Conservation (phyloP, 2,888 invertebrate species). For the Parthenolecanium corni region DNA sequence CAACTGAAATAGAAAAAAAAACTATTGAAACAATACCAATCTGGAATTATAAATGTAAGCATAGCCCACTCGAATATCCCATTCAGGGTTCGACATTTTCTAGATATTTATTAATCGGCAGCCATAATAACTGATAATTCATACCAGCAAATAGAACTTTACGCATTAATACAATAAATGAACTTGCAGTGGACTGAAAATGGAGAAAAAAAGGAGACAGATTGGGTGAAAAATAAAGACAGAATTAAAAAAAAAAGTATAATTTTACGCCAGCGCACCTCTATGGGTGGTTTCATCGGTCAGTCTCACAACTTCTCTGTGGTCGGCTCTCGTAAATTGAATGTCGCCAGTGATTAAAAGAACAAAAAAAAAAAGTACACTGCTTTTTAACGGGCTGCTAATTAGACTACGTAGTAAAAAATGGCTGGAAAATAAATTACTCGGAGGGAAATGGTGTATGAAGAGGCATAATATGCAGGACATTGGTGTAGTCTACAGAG, state of each 20-base stretch:
- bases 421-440: no score
- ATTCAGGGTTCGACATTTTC: constrained; percentile 10
- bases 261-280: constrained; percentile 23
- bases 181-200: constrained; percentile 5
- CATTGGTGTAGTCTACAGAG: no score
- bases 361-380: no score
- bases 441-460: no score
- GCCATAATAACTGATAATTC: constrained; percentile 23
- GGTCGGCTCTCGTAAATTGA: no score
- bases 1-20: no score
- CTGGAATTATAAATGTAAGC: constrained; percentile 8
- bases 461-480: no score
- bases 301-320: background rate
- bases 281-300: constrained; percentile 17
- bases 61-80: constrained; percentile 6
- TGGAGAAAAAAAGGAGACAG: background rate
- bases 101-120: constrained; percentile 8
- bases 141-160: constrained; percentile 21
- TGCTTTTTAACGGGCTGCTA: no score
- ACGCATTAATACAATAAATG: constrained; percentile 16
- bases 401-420: no score
- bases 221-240: no score
- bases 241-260: background rate
- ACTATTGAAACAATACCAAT: background rate
- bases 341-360: no score